A percentile compares a stretch with the other conserved stretches of the same genome.
Evolutionary conservation across 2,888 invertebrate genomes (phyloP).

Genomic region (Euzetes globulus): DNA sequence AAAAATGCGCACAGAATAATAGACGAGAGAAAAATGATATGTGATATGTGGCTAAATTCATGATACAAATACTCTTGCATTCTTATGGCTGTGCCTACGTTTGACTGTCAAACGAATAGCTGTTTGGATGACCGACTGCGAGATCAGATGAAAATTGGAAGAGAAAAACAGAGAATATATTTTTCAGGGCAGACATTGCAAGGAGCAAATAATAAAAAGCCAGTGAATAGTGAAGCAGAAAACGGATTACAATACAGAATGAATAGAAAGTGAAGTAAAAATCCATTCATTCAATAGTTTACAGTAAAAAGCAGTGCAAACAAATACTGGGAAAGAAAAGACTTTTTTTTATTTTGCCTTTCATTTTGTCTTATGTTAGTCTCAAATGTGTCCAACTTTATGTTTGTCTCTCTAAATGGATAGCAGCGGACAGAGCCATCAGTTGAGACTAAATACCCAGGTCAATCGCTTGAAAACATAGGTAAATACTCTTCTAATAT

Average conservation of each 20-base stretch:
- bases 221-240: constrained; percentile 8
- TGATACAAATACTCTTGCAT: neutral
- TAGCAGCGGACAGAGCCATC: too few relatives aligned
- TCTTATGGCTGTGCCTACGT: neutral
- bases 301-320: neutral
- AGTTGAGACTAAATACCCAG: too few relatives aligned
- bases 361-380: neutral
- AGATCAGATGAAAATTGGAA: constrained; percentile 22
- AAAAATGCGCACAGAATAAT: neutral
- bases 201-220: neutral
- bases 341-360: neutral
- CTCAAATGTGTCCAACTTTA: neutral
- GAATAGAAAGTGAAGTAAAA: neutral
- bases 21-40: neutral
- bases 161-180: neutral
- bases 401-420: too few relatives aligned
- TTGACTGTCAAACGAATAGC: constrained; percentile 4
- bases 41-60: neutral
- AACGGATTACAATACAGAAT: constrained; percentile 10
- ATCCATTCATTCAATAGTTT: neutral
- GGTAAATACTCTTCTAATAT: too few relatives aligned
- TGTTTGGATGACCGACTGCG: constrained; percentile 16
- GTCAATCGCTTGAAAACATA: too few relatives aligned
- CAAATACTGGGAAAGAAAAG: neutral
- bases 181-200: neutral